phyloP scores from a whole-genome alignment of 2,888 invertebrate species.

The Drosophila paramelanica region DNA sequence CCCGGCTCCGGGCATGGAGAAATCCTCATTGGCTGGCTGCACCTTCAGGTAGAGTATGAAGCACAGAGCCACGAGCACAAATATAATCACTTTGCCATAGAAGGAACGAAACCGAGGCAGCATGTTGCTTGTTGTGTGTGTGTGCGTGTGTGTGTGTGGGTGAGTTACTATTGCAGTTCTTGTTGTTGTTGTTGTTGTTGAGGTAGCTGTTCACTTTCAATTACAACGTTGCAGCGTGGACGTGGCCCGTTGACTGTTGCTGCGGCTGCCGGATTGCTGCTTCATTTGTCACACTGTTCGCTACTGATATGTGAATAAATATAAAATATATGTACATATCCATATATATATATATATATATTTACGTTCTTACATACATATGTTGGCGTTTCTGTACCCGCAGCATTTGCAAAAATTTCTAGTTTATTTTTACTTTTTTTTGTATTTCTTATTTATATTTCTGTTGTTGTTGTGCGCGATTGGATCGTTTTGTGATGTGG shows the following conservation, averaged over 20 bases:
- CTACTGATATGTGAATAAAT: slow-evolving; percentile 9
- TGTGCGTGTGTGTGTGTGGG: slow-evolving; percentile 5
- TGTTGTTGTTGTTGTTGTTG: slow-evolving; percentile 34
- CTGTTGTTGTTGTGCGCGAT: slow-evolving; percentile 1
- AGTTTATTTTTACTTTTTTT: slow-evolving; percentile 31
- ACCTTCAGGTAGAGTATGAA: slow-evolving; percentile 83
- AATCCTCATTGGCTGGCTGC: slow-evolving; percentile 58
- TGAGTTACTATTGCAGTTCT: not conserved
- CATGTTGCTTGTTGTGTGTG: slow-evolving; percentile 69
- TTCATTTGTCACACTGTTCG: slow-evolving; percentile 40
- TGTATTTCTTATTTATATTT: not conserved
- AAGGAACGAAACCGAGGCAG: slow-evolving; percentile 84
- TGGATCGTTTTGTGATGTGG: slow-evolving; percentile 50
- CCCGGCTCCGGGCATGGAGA: not conserved
- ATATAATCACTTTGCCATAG: slow-evolving; percentile 83
- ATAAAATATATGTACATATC: slow-evolving; percentile 4
- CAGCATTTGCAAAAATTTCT: slow-evolving; percentile 22
- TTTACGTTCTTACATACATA: slow-evolving; percentile 40
- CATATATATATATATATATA: slow-evolving; percentile 9
- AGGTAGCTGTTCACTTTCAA: slow-evolving; percentile 57
- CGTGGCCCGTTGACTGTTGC: slow-evolving; percentile 43
- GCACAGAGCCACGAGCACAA: slow-evolving; percentile 80
- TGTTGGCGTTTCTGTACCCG: slow-evolving; percentile 21
- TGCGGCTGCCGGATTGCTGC: slow-evolving; percentile 12
- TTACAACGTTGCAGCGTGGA: slow-evolving; percentile 48